phyloP scores from a whole-genome alignment of 2,113 vertebrate genomes.

The Megaceryle torquata region DNA sequence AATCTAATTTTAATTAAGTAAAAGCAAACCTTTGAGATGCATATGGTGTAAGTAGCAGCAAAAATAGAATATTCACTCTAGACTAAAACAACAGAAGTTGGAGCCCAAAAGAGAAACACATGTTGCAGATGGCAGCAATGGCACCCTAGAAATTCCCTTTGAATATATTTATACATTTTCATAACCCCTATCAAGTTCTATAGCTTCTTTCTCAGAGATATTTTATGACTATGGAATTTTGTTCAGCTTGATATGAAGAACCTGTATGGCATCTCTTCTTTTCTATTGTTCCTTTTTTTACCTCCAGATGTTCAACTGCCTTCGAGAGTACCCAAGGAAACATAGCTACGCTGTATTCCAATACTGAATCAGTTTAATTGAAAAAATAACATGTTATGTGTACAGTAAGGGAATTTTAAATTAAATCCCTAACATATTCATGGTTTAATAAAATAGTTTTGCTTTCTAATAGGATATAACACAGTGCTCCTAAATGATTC shows the following conservation, averaged over 20 bases:
- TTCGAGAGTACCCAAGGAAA: slow-evolving; percentile 40
- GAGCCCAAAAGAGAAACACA: neutral
- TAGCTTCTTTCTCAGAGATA: neutral
- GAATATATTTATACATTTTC: neutral
- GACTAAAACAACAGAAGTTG: slow-evolving; percentile 7
- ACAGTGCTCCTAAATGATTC: neutral
- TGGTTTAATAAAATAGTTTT: neutral
- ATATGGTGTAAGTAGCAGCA: neutral
- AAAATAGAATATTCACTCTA: neutral
- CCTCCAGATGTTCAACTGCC: slow-evolving; percentile 54
- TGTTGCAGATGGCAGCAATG: neutral
- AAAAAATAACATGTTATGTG: slow-evolving; percentile 18
- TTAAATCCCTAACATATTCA: neutral
- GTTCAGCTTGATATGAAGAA: neutral
- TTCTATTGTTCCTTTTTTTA: slow-evolving; percentile 16
- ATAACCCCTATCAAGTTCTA: neutral
- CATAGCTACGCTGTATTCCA: neutral
- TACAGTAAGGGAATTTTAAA: slow-evolving; percentile 41
- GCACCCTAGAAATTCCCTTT: neutral
- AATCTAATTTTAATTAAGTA: slow-evolving; percentile 8
- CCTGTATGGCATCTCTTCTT: neutral
- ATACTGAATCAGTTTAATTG: slow-evolving; percentile 44
- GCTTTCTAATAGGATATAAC: neutral
- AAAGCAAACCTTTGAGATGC: neutral
- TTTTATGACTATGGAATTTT: neutral